A percentile compares a stretch with the other conserved stretches of the same genome.
These are phyloP conservation scores for Coptotermes formosanus DNA, from an alignment of 1,140 invertebrate genomes.

Conservation along the genomic window DNA sequence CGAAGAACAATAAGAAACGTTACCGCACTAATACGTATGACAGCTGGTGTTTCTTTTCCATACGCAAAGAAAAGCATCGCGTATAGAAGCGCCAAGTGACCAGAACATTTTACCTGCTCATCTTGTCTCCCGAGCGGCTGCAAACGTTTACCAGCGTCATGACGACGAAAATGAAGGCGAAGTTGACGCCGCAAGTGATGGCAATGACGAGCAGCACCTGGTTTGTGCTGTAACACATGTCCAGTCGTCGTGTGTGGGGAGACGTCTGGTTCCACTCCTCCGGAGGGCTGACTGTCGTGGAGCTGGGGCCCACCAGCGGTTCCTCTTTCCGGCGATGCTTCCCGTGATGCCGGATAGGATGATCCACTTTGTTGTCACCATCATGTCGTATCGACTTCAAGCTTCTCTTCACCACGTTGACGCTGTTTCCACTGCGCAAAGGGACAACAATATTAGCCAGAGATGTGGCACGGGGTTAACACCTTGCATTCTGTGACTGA, in stretches of 20 bases:
- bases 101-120: neutral
- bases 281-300: neutral
- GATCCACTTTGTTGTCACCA: neutral
- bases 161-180: conserved; percentile 42
- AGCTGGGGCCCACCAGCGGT: neutral
- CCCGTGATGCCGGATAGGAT: neutral
- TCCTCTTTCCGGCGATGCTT: neutral
- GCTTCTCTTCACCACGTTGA: neutral
- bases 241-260: neutral
- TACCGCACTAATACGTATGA: too few species aligned
- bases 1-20: neutral
- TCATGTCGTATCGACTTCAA: neutral
- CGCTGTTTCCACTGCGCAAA: neutral
- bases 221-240: conserved; percentile 24
- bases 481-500: too few species aligned
- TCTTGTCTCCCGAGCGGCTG: conserved; percentile 25
- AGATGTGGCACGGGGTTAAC: too few species aligned
- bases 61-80: neutral
- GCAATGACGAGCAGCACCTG: conserved; percentile 42
- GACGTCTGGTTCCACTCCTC: neutral
- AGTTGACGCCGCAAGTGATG: conserved; percentile 42
- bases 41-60: neutral
- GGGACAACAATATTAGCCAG: neutral
- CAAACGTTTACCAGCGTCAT: conserved; percentile 42
- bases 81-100: neutral